Base-by-base conservation (phyloP, 2,113 vertebrate species). In the Anser brachyrhynchus region DNA sequence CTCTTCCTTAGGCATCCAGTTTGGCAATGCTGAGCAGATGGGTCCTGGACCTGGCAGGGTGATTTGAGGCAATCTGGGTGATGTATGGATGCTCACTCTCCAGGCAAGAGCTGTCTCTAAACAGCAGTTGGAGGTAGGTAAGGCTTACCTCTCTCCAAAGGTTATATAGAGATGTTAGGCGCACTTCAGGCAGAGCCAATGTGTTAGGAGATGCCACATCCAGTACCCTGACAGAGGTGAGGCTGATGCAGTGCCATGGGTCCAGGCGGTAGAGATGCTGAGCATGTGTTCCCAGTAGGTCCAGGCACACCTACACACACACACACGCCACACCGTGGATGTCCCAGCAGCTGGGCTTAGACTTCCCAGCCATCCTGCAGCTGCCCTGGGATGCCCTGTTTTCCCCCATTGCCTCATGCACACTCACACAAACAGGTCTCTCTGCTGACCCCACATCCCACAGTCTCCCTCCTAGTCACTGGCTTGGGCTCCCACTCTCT, bases 41-140 rank as follows among this genome's bases (percentile, higher is more conserved):
- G 22, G 37, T 51, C 49, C 28, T 49, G 81, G 37, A 39, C 14
- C 22, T 43, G 52, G 5, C 3, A 5, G 15, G 10, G 11, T 79
- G 29, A 57, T 69, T 70, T 3, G 1, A 51, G 15, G 22, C 1
- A 2, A 67, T 7, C 31, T 57, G 29, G 37, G 22, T 19, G n/a
- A 89, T n/a, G 23, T 44, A 86, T 23, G 43, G 65, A 13, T 37
- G n/a, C 8, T 61, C 4, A 2, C 1, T 1, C 6, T 51, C 5
- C 35, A 49, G 23, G 33, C 14, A 84, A 80, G 6, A 84, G 3
- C 18, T 89, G 16, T 8, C 22, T 77, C 39, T 69, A 58, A 79
- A 76, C 61, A 76, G 3, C 8, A 39, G 2, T 1, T 21, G 0
- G 10, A 8, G 13, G 22, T 19, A 71, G 4, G 18, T 35, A 57